These are phyloP conservation scores for Mastomys natalensis DNA, from an alignment of 2,113 vertebrate genomes.

Conservation along the genomic window DNA sequence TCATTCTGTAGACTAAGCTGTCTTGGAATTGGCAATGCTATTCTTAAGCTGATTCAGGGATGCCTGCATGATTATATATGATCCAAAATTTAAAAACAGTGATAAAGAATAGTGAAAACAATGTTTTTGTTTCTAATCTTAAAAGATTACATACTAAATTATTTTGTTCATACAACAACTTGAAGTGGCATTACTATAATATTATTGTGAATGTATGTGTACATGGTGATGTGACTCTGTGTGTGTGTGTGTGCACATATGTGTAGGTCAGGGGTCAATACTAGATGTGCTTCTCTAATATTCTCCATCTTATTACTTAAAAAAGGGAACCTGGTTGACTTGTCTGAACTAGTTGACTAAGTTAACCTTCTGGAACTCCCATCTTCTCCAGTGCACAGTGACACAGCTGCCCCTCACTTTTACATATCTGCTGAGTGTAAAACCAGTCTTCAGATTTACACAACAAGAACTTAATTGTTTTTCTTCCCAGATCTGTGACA, in stretches of 20 bases:
- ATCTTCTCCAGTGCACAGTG: not conserved
- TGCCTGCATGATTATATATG: not conserved
- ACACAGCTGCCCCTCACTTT: accelerated
- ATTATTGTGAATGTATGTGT: not conserved
- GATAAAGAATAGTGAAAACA: not conserved
- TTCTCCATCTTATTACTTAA: not conserved
- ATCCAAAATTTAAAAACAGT: not conserved
- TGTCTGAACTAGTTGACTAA: not conserved
- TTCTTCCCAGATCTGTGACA: not conserved
- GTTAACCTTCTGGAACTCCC: not conserved
- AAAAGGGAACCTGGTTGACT: not conserved
- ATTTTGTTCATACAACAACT: not conserved
- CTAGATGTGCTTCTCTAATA: not conserved
- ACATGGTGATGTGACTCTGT: not conserved
- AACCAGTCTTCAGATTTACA: not conserved
- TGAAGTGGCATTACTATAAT: not conserved
- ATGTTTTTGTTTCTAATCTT: not conserved
- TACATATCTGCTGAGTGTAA: not conserved
- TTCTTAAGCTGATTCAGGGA: not conserved
- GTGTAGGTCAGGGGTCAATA: not conserved
- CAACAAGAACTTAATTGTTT: not conserved
- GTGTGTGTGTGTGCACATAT: not conserved
- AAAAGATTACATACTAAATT: not conserved
- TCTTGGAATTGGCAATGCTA: not conserved
- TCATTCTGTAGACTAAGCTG: not conserved